Evolutionary conservation across 2,888 invertebrate species (phyloP).

Genomic region (Drosophila planitibia): DNA sequence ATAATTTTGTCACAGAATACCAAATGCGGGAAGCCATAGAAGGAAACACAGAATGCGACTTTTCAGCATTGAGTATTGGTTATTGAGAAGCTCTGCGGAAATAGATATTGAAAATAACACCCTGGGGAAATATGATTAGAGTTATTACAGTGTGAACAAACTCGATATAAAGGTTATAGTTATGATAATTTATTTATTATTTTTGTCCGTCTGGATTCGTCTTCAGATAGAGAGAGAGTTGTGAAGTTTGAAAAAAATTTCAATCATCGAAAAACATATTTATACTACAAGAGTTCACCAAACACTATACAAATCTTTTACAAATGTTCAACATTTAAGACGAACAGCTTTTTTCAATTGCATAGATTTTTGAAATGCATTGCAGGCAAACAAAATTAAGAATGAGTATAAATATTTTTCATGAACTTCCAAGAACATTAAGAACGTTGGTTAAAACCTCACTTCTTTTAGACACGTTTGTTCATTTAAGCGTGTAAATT

Average conservation of each 20-base stretch:
- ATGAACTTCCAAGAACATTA: neutral
- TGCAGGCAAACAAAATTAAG: neutral
- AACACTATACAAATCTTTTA: neutral
- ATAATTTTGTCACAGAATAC: slow-evolving; percentile 22
- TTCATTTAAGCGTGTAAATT: slow-evolving; percentile 27
- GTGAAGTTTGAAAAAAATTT: neutral
- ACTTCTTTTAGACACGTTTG: neutral
- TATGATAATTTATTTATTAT: neutral
- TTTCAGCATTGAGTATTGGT: slow-evolving; percentile 5
- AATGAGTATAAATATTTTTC: neutral
- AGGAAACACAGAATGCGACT: slow-evolving; percentile 6
- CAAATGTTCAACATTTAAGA: neutral
- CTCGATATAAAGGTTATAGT: neutral
- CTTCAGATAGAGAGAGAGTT: neutral
- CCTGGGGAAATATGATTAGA: slow-evolving; percentile 8
- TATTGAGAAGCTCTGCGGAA: neutral
- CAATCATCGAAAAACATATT: neutral
- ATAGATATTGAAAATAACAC: neutral
- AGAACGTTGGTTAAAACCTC: neutral
- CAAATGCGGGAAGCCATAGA: slow-evolving; percentile 58
- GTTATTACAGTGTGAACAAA: neutral
- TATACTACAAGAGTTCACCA: neutral
- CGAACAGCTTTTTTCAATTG: neutral
- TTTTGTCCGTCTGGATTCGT: neutral
- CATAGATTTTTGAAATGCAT: neutral